phyloP scores from a whole-genome alignment of 2,888 invertebrate genomes.

The Plusia festucae region DNA sequence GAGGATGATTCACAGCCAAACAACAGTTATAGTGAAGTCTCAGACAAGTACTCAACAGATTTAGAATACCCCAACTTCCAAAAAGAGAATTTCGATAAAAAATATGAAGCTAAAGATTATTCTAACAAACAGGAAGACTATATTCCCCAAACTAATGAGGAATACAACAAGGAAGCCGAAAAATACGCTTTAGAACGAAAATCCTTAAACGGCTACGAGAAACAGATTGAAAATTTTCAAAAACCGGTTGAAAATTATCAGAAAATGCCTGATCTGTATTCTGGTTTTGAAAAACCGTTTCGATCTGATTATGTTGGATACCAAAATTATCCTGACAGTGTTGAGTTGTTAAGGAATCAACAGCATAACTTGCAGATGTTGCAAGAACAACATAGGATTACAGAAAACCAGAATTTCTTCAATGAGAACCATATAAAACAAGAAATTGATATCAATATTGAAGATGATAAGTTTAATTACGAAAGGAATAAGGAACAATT shows the following conservation, averaged over 20 bases:
- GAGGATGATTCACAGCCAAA: conserved; percentile 77
- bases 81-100: conserved; percentile 56
- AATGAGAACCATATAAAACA: conserved; percentile 83
- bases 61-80: conserved; percentile 20
- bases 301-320: conserved; percentile 57
- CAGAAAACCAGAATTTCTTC: conserved; percentile 80
- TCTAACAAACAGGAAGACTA: conserved; percentile 77
- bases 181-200: conserved; percentile 82
- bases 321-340: conserved; percentile 71
- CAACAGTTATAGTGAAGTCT: conserved; percentile 72
- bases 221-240: conserved; percentile 53
- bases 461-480: conserved; percentile 80
- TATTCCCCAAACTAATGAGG: conserved; percentile 82
- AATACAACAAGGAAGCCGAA: conserved; percentile 84
- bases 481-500: conserved; percentile 76
- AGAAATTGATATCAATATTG: conserved; percentile 76
- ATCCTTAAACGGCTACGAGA: conserved; percentile 74
- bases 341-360: conserved; percentile 76
- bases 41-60: conserved; percentile 55
- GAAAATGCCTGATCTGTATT: conserved; percentile 59
- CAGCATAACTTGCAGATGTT: conserved; percentile 81
- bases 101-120: conserved; percentile 78
- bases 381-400: conserved; percentile 78
- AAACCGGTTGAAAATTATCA: conserved; percentile 59
- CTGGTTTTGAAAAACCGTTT: conserved; percentile 62